These are phyloP conservation scores for Calyptomena viridis DNA, from an alignment of 2,113 vertebrate species.

Conservation along the genomic window DNA sequence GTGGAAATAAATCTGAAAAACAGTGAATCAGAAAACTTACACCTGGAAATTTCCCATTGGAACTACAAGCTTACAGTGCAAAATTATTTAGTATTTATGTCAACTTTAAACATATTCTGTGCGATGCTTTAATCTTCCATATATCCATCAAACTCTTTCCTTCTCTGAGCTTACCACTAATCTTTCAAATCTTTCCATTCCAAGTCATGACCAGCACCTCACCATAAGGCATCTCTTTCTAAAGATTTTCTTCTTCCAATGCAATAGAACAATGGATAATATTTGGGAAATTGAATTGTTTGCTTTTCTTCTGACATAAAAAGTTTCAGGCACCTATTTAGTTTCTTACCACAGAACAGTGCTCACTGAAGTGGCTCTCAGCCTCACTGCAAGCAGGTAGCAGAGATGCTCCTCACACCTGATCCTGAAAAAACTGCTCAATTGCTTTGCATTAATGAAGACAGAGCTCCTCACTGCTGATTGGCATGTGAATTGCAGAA, in stretches of 20 bases:
- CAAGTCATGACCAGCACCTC: neutral
- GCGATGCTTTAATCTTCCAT: neutral
- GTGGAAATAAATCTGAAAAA: neutral
- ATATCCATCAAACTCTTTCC: neutral
- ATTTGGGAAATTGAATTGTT: neutral
- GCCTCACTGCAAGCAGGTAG: neutral
- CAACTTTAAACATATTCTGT: neutral
- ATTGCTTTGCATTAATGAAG: neutral
- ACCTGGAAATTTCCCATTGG: neutral
- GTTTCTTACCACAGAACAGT: neutral
- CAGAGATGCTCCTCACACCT: neutral
- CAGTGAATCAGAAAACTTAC: neutral
- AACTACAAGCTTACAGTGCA: neutral
- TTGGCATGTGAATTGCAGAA: neutral
- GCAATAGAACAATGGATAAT: neutral
- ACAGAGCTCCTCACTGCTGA: neutral
- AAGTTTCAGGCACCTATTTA: neutral
- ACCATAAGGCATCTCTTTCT: neutral
- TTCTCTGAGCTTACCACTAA: neutral
- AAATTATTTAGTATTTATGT: neutral
- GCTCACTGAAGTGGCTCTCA: neutral
- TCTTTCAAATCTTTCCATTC: neutral
- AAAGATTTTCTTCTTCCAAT: neutral
- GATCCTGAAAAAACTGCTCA: neutral
- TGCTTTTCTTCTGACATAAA: neutral